These are phyloP conservation scores for Halocynthia aurantium DNA, from an alignment of 23 tunicate species.

Conservation along the genomic window DNA sequence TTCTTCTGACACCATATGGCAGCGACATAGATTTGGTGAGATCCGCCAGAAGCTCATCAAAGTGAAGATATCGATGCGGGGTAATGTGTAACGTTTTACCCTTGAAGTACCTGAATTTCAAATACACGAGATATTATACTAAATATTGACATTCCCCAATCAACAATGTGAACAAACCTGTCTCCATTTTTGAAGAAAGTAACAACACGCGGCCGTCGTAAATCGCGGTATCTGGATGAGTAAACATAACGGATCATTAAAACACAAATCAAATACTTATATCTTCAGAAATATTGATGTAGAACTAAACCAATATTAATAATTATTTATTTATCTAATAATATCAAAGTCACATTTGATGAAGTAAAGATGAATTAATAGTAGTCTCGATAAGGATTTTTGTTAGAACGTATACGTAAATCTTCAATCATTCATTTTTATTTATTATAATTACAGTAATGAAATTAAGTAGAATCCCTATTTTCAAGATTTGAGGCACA, in stretches of 20 bases:
- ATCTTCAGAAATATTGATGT: too few species aligned
- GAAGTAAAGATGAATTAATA: too few species aligned
- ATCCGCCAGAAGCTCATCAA: slow-evolving; percentile 95
- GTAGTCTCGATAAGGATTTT: too few species aligned
- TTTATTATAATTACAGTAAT: too few species aligned
- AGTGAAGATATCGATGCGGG: slow-evolving; percentile 94
- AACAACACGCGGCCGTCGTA: slow-evolving; percentile 84
- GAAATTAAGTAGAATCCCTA: too few species aligned
- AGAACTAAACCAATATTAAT: too few species aligned
- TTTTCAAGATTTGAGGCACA: too few species aligned
- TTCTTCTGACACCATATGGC: slow-evolving; percentile 96
- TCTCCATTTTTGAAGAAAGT: slow-evolving; percentile 99
- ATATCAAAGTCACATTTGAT: too few species aligned
- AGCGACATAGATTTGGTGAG: slow-evolving; percentile 92
- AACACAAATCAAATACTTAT: too few species aligned
- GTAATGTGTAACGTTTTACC: slow-evolving; percentile 96
- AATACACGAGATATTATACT: neutral
- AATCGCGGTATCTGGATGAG: slow-evolving; percentile 67
- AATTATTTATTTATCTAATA: too few species aligned
- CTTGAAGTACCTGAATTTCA: slow-evolving; percentile 66
- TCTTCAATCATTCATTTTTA: too few species aligned
- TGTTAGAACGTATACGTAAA: too few species aligned
- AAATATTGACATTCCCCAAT: neutral
- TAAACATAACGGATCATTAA: neutral
- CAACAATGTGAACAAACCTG: slow-evolving; percentile 37